These are phyloP conservation scores for Drosophila parabipectinata DNA, from an alignment of 1,140 invertebrate genomes.

Conservation along the genomic window DNA sequence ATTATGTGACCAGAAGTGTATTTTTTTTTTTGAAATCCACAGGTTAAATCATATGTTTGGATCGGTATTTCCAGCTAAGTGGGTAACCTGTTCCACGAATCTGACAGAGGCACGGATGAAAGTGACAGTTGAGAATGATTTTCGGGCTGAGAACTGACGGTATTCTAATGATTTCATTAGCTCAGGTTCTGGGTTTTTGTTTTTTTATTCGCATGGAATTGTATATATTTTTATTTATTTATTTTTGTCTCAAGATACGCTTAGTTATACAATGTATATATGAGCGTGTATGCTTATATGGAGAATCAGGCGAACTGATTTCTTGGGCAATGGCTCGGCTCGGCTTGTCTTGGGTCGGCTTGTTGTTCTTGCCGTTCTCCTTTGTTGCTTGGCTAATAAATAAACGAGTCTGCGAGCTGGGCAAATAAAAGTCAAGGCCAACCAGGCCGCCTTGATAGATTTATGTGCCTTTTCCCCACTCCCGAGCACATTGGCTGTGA, in stretches of 20 bases:
- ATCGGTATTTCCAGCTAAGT: conserved; percentile 23
- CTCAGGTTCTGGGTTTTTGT: conserved; percentile 5
- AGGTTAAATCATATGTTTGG: conserved; percentile 47
- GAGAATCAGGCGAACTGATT: conserved; percentile 44
- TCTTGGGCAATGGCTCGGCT: conserved; percentile 19
- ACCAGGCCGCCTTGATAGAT: conserved; percentile 41
- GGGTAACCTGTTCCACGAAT: conserved; percentile 57
- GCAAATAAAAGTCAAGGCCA: conserved; percentile 78
- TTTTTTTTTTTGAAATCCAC: conserved; percentile 5
- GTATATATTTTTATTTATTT: neutral
- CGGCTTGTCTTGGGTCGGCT: neutral
- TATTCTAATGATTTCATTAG: conserved; percentile 70
- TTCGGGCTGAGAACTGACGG: conserved; percentile 27
- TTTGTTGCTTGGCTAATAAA: conserved; percentile 64
- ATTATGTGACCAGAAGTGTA: conserved; percentile 17
- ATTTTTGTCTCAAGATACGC: conserved; percentile 46
- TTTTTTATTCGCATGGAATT: conserved; percentile 13
- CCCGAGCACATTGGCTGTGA: conserved; percentile 26
- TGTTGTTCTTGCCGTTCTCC: conserved; percentile 37
- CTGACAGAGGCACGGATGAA: conserved; percentile 30
- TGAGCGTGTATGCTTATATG: conserved; percentile 23
- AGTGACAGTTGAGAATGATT: conserved; percentile 50
- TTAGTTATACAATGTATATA: conserved; percentile 33
- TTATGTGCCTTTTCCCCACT: conserved; percentile 47
- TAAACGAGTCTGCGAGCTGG: conserved; percentile 69